Base-by-base conservation (phyloP, 2,888 invertebrate genomes). In the Dysmachus trigonus region DNA sequence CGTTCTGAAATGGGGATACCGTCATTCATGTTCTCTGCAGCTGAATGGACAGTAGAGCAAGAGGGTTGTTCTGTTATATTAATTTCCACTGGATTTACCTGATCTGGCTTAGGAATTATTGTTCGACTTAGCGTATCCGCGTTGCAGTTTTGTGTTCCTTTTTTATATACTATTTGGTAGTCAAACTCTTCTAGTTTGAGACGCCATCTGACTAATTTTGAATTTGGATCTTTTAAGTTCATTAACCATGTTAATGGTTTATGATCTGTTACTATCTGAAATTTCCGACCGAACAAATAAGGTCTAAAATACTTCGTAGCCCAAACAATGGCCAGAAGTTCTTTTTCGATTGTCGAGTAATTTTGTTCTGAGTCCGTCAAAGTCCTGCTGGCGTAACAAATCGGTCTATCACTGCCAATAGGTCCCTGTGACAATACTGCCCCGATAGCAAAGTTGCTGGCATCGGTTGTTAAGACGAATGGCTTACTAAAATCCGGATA, bases 401-500 rank as follows among this genome's bases (percentile, higher is more conserved):
- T 71, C 3, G 71, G 71, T 71, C 30, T 71, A 10, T 71, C 71
- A 2, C 27, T 27, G 30, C 71, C 71, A 6, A 71, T 13, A 71
- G 22, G 18, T 2, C 71, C 71, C 18, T 71, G 71, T n/a, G n/a
- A n/a, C n/a, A n/a, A n/a, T n/a, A n/a, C n/a, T n/a, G n/a, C n/a
- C n/a, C n/a, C 71, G 7, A 71, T 10, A 71, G 71, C 71, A 71
- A 71, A 18, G 71, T 71, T 71, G 71, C 71, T 71, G 22, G 30
- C 71, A 18, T 90, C 3, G 90, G 18, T 71, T 5, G 71, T 71
- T 22, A 71, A 30, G 7, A 71, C 8, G 18, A 71, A 71, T 13
- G 90, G 73, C 90, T 91, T 85, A 90, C 89, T 33, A 92, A 81
- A 13, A 91, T 88, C 0, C 90, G 91, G 35, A 89, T 89, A 72